phyloP scores from a whole-genome alignment of 2,888 invertebrate species.

The Neoascia interrupta region DNA sequence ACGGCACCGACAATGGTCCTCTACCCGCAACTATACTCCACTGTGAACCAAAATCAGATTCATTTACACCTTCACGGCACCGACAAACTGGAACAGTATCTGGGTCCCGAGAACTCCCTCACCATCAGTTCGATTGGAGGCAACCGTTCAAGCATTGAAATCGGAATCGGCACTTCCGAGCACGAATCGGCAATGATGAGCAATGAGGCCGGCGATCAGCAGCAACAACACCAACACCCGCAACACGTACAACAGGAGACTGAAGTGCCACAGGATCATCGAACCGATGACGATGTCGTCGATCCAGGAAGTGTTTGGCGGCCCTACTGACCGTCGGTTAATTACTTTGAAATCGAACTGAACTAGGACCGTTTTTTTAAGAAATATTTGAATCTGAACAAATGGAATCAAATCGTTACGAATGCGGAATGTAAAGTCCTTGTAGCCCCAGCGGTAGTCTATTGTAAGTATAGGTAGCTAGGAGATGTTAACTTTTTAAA shows the following conservation, averaged over 20 bases:
- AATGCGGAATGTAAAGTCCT: conserved; percentile 5
- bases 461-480: conserved; percentile 57
- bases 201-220: conserved; percentile 70
- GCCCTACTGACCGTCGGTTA: conserved; percentile 83
- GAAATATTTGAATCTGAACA: conserved; percentile 26
- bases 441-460: conserved; percentile 21
- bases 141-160: conserved; percentile 82
- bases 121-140: conserved; percentile 82
- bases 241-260: conserved; percentile 73
- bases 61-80: conserved; percentile 88
- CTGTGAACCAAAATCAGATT: conserved; percentile 92
- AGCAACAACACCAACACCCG: conserved; percentile 78
- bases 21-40: conserved; percentile 89
- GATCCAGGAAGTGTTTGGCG: conserved; percentile 85
- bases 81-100: conserved; percentile 85
- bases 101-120: conserved; percentile 81
- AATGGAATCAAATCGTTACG: not conserved
- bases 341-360: conserved; percentile 76
- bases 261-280: conserved; percentile 66
- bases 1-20: conserved; percentile 85
- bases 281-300: conserved; percentile 76
- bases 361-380: conserved; percentile 70
- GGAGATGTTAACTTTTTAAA: conserved; percentile 18
- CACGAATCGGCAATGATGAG: conserved; percentile 72
- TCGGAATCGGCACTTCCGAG: conserved; percentile 79